These are phyloP conservation scores for Porites lobata DNA, from an alignment of 92 coral and sea anemone species.

Conservation along the genomic window DNA sequence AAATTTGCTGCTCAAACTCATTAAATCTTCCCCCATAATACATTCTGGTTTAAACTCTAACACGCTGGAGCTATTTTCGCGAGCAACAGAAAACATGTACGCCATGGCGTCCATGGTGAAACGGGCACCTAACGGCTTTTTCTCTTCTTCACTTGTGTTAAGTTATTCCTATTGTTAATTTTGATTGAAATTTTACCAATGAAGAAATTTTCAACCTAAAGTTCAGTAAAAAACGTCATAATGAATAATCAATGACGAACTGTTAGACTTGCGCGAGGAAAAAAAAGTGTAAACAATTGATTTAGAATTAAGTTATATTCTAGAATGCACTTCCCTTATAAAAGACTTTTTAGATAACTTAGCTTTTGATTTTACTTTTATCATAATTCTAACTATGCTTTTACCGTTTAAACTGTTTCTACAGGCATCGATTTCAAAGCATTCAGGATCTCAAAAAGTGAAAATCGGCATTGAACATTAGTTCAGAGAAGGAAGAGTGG, in stretches of 20 bases:
- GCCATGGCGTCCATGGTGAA: slow-evolving; percentile 79
- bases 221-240: slow-evolving; percentile 19
- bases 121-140: not conserved
- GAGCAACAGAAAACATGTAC: slow-evolving; percentile 45
- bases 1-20: slow-evolving; percentile 89
- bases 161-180: not conserved
- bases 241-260: slow-evolving; percentile 24
- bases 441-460: too few species aligned
- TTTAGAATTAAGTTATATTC: not conserved
- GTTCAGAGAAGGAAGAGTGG: too few species aligned
- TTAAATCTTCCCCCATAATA: slow-evolving; percentile 81
- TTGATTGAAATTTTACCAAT: not conserved
- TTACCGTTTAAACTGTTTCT: too few species aligned
- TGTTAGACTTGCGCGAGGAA: slow-evolving; percentile 25
- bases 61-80: slow-evolving; percentile 39
- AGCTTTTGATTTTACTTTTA: too few species aligned
- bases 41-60: slow-evolving; percentile 89
- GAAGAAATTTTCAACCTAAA: not conserved
- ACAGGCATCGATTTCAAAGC: too few species aligned
- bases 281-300: too few species aligned
- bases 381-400: too few species aligned
- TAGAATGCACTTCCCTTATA: not conserved
- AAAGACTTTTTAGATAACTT: too few species aligned
- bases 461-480: too few species aligned
- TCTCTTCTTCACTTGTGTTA: not conserved